phyloP scores from a whole-genome alignment of 2,113 vertebrate genomes.

The Okapia johnstoni region DNA sequence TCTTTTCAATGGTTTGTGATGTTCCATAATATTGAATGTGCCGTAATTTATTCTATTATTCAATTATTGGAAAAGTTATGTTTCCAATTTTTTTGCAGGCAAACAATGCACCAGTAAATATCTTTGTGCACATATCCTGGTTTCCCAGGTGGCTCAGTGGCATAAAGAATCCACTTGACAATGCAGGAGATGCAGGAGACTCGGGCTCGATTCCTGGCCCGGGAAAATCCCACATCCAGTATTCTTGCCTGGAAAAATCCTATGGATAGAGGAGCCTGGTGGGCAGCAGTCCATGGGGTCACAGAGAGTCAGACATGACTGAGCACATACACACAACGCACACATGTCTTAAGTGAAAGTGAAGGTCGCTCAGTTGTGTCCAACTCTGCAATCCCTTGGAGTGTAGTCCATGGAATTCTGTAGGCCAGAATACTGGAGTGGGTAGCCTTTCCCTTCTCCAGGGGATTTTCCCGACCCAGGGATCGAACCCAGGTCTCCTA shows the following conservation, averaged over 20 bases:
- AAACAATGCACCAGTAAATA: not conserved
- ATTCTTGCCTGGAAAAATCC: not conserved
- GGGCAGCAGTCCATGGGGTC: not conserved
- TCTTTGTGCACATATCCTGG: not conserved
- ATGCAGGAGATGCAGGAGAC: not conserved
- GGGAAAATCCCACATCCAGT: not conserved
- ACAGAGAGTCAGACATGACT: not conserved
- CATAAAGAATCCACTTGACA: not conserved
- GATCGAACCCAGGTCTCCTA: not conserved
- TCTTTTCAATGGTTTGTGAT: not conserved
- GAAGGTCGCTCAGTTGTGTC: not conserved
- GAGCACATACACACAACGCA: accelerated
- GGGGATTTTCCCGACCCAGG: not conserved
- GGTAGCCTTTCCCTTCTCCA: not conserved
- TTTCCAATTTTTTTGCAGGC: not conserved
- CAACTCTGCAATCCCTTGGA: accelerated
- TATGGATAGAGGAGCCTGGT: not conserved
- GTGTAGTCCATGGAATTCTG: not conserved
- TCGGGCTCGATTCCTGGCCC: accelerated
- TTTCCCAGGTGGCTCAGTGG: not conserved
- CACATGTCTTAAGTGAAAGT: not conserved
- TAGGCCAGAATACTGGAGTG: not conserved
- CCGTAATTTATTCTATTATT: not conserved
- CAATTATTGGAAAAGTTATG: not conserved
- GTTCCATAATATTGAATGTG: not conserved